These are phyloP conservation scores for Cacatua alba DNA, from an alignment of 2,113 vertebrate species.

Conservation along the genomic window DNA sequence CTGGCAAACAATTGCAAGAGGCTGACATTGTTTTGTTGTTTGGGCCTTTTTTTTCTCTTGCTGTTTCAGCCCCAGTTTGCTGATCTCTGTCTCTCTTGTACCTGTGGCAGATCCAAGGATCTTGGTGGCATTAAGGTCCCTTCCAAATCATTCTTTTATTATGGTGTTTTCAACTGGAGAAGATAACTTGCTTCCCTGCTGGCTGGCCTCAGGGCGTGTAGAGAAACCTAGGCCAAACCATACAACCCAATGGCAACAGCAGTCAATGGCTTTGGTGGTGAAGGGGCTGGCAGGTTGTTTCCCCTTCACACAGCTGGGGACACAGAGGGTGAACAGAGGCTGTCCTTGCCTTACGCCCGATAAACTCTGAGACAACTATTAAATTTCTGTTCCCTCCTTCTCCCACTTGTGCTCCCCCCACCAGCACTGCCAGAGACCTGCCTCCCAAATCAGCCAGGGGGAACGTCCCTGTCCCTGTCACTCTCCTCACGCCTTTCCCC, in stretches of 20 bases:
- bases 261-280: background rate
- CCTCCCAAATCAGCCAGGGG: rapidly evolving
- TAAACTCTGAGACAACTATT: background rate
- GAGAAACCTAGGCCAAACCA: background rate
- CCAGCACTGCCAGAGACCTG: background rate
- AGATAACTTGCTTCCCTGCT: background rate
- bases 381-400: background rate
- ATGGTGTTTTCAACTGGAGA: background rate
- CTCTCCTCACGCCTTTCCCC: background rate
- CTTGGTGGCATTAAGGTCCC: background rate
- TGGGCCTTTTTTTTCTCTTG: background rate
- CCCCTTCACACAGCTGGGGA: rapidly evolving
- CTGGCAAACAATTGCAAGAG: background rate
- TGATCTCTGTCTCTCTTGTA: too few relatives aligned
- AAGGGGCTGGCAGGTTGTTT: background rate
- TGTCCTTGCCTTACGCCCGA: background rate
- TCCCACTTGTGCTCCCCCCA: background rate
- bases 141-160: background rate
- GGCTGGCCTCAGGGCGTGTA: background rate
- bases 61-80: background rate
- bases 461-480: background rate
- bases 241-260: rapidly evolving
- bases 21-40: background rate
- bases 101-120: background rate
- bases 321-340: background rate